Conservation (phyloP, 2,113 vertebrate genomes). For the Myrmecobius fasciatus region DNA sequence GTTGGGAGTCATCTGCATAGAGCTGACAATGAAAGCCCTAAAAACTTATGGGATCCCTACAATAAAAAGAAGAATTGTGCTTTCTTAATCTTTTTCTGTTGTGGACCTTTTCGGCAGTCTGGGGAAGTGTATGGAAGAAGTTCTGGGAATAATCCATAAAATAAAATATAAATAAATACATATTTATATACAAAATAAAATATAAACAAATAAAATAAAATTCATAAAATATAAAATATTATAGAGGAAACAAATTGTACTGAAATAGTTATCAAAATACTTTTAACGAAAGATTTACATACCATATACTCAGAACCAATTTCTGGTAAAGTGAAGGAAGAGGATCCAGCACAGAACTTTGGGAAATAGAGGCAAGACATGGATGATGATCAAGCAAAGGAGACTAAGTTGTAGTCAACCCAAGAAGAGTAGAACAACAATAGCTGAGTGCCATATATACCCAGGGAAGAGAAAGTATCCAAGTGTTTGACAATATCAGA, state of each 20-base stretch:
- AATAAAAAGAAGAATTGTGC: background rate
- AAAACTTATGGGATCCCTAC: background rate
- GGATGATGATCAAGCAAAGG: background rate
- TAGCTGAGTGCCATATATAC: background rate
- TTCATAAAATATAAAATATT: background rate
- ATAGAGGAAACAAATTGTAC: background rate
- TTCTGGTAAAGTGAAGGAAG: background rate
- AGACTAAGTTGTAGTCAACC: background rate
- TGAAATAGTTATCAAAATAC: background rate
- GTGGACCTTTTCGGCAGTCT: background rate
- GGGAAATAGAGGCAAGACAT: background rate
- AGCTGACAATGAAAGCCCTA: background rate
- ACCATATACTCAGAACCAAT: background rate
- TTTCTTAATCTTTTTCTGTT: background rate
- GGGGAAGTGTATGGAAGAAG: background rate
- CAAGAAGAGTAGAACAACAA: background rate
- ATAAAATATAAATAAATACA: background rate
- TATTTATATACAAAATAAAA: background rate
- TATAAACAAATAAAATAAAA: background rate
- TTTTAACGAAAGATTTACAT: background rate
- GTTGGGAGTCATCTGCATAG: background rate
- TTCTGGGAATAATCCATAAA: background rate
- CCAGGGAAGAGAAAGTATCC: background rate
- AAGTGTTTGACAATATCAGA: background rate
- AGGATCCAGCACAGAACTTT: background rate